phyloP scores from a whole-genome alignment of 2,113 vertebrate genomes.

The Geococcyx californianus region DNA sequence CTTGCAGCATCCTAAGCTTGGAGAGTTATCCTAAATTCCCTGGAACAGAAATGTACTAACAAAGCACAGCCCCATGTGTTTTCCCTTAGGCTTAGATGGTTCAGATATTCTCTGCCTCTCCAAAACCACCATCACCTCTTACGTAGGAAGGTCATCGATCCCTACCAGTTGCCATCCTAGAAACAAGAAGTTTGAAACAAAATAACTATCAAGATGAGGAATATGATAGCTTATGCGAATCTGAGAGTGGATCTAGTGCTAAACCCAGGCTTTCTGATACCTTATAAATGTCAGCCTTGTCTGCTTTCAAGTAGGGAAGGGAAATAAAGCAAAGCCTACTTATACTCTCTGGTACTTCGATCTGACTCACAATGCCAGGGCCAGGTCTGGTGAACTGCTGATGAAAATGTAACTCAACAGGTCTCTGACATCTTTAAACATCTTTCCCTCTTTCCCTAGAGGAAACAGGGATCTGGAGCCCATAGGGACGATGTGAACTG shows the following conservation, averaged over 20 bases:
- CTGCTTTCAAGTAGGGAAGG: neutral
- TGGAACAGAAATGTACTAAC: neutral
- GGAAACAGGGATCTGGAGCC: neutral
- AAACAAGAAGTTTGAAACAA: neutral
- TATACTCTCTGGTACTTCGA: neutral
- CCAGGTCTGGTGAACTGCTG: neutral
- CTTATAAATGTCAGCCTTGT: constrained; percentile 11
- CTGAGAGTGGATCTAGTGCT: neutral
- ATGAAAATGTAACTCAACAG: constrained; percentile 4
- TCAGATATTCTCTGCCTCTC: neutral
- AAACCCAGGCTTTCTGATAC: neutral
- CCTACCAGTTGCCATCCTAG: neutral
- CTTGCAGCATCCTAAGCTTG: neutral
- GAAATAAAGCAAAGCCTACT: neutral
- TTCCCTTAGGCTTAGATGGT: neutral
- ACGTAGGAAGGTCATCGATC: neutral
- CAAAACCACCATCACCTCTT: neutral
- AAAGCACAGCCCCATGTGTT: neutral
- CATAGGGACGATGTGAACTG: neutral
- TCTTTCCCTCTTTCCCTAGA: neutral
- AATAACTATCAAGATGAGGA: neutral
- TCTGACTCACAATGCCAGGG: neutral
- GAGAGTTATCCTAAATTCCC: neutral
- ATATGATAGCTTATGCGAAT: neutral
- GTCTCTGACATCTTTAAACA: neutral